A percentile compares a stretch with the other conserved stretches of the same genome.
Conservation (phyloP, 2,113 vertebrate genomes). For the Melospiza georgiana region DNA sequence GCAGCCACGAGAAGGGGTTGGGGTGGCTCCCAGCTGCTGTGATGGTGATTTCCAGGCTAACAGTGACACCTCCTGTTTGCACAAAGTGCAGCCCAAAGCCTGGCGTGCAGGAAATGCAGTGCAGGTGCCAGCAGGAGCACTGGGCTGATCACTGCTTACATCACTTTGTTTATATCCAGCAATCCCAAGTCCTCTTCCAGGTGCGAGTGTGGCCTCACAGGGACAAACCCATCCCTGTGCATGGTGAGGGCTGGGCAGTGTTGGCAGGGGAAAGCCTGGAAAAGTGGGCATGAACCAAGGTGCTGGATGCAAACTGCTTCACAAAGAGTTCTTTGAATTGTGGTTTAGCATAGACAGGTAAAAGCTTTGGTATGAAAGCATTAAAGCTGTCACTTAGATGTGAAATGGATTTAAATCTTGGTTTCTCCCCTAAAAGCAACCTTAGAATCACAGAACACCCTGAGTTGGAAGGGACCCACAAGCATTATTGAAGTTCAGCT, state of each 20-base stretch:
- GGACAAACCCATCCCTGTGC: neutral
- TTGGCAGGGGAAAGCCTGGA: neutral
- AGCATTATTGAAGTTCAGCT: neutral
- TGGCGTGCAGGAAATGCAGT: accelerated
- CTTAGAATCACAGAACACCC: neutral
- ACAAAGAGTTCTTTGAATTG: neutral
- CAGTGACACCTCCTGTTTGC: slow-evolving; percentile 51
- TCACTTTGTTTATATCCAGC: neutral
- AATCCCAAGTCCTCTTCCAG: neutral
- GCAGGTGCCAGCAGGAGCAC: neutral
- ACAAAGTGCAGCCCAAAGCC: neutral
- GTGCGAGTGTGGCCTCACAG: accelerated
- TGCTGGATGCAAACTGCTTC: neutral
- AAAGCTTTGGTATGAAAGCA: neutral
- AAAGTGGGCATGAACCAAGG: neutral
- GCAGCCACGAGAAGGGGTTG: neutral
- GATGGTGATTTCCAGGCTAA: neutral
- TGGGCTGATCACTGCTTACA: accelerated
- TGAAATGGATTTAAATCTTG: neutral
- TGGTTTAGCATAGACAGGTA: neutral
- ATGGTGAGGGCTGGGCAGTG: neutral
- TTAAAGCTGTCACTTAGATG: neutral
- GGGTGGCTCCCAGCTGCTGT: neutral
- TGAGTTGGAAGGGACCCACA: neutral
- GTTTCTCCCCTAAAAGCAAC: neutral